Percentiles rank a stretch among this genome's conserved stretches.
Conservation (phyloP, 2,797 vertebrate genomes). For the Malacoraja senta region DNA sequence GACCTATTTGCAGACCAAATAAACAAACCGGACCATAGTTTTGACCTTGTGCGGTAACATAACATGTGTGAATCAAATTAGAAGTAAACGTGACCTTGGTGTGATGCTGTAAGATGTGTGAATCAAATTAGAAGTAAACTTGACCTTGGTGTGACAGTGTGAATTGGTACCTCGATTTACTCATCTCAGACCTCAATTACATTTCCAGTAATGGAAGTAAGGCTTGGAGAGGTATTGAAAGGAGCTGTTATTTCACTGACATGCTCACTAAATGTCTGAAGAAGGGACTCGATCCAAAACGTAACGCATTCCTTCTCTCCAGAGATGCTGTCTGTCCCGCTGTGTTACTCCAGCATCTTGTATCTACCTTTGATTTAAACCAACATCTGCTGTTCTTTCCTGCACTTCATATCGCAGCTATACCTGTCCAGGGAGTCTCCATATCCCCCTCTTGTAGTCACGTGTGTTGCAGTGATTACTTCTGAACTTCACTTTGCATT, state of each 20-base stretch:
- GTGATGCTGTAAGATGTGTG: neutral
- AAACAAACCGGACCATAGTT: neutral
- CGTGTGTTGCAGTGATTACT: neutral
- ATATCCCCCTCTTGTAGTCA: neutral
- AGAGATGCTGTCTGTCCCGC: too few species aligned
- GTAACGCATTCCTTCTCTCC: too few species aligned
- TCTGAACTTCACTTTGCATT: neutral
- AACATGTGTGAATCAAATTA: neutral
- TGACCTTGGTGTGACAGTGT: neutral
- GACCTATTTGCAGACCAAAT: neutral
- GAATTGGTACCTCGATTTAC: neutral
- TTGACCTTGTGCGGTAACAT: neutral
- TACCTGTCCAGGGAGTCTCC: neutral
- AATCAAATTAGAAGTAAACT: neutral
- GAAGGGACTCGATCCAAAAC: too few species aligned
- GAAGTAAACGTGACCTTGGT: neutral
- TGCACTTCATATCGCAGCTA: neutral
- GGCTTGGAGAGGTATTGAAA: neutral
- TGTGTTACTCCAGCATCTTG: too few species aligned
- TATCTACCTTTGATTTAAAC: too few species aligned
- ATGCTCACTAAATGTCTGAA: too few species aligned
- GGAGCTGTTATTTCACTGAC: neutral
- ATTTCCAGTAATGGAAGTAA: neutral
- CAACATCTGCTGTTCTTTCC: too few species aligned
- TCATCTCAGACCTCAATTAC: neutral